phyloP scores from a whole-genome alignment of 2,888 invertebrate species.

The Criorhina ranunculi region DNA sequence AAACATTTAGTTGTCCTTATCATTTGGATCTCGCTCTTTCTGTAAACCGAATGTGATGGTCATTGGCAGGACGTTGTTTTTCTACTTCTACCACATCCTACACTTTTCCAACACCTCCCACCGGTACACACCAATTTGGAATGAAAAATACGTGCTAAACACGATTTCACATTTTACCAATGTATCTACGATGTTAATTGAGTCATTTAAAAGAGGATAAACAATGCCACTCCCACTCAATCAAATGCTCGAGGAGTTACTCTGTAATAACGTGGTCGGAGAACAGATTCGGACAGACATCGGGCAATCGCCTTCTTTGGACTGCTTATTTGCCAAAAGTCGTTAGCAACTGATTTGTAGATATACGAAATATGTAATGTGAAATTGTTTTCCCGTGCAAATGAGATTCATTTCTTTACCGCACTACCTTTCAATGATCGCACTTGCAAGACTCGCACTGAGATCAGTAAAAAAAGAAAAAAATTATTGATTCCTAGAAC shows the following conservation, averaged over 20 bases:
- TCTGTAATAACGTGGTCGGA: neutral
- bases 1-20: constrained; percentile 19
- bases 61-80: neutral
- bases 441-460: neutral
- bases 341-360: constrained; percentile 52
- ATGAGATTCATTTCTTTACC: constrained; percentile 38
- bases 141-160: constrained; percentile 41
- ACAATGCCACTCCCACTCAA: constrained; percentile 57
- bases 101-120: constrained; percentile 22
- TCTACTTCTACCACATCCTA: neutral
- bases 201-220: constrained; percentile 61
- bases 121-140: neutral
- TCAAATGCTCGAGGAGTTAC: constrained; percentile 29
- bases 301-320: constrained; percentile 3
- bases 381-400: constrained; percentile 57
- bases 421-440: constrained; percentile 21
- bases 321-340: constrained; percentile 33
- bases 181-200: constrained; percentile 48
- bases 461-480: constrained; percentile 25
- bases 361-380: constrained; percentile 45
- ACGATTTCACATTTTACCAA: constrained; percentile 43
- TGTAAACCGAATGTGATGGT: constrained; percentile 3
- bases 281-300: neutral
- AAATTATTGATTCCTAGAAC: constrained; percentile 24
- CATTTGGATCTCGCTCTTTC: constrained; percentile 20